Evolutionary conservation across 2,888 invertebrate species (phyloP), one percentile per base, ranked within the genome.

Genomic region (Drosophila bunnanda): DNA sequence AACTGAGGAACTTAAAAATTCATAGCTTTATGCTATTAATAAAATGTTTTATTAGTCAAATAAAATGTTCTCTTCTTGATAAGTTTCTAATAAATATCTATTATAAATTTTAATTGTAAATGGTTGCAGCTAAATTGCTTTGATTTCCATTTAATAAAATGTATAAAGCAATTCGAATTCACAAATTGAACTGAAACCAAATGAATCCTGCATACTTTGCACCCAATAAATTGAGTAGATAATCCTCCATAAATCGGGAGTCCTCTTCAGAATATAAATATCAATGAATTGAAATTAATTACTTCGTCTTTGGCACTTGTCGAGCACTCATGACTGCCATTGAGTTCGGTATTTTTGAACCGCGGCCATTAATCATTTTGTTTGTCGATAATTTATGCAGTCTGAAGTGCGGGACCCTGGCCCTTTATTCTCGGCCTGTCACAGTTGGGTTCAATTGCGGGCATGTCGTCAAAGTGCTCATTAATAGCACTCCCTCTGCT

Each of bases 341-440:
- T 52, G 56, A 46, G 25, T 22, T 44, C 22, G 41, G 38, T 34
- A 67, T 41, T 55, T 43, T 67, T 25, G 36, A 41, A 36, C 39
- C 17, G 41, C 34, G 38, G 82, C 76, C 88, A 83, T 83, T 83
- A 88, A 83, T 83, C 83, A 83, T 82, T 74, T 57, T 60, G 20
- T 22, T 36, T 34, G 48, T 48, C 57, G 38, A 68, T 85, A 83
- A 83, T 87, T 83, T 82, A 82, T 84, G 78, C 82, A 64, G 65
- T 34, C 70, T 65, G 58, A 67, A 85, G 77, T 41, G 64, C 65
- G 82, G 67, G 82, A 46, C 17, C 7, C 41, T 20, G 30, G 44
- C 41, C n/a, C 53, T 55, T 54, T 48, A 48, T 58, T 28, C 52
- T 15, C 64, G 20, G 59, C 46, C 69, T 78, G 77, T 77, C 82